Base-by-base conservation (phyloP, 2,888 invertebrate species). In the Sinelater perroti region DNA sequence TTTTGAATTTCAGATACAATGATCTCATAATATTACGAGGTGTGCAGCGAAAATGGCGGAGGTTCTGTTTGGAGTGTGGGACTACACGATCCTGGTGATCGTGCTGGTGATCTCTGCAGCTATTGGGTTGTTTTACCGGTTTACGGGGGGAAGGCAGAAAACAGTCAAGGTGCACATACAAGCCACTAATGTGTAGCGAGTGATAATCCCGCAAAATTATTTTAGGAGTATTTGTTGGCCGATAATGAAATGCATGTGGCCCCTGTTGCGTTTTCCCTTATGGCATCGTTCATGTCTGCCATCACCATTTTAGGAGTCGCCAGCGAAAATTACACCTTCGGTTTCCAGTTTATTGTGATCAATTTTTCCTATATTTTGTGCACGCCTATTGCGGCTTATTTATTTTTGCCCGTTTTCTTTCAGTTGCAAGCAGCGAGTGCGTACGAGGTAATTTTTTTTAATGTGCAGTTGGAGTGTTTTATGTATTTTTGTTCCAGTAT, bases 241-340 rank as follows among this genome's bases (percentile, higher is more conserved):
- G 87, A 93, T 72, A 85, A 87, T 56, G 90, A 88, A 61, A 90
- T 95, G 89, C 85, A 89, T 3, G 82, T 91, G 66, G 74, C 81
- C 4, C 93, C 95, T 0, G 92, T 95, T 1, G 90, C 93, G 2
- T 90, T 95, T 63, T 94, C 94, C 1, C 77, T 95, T 55, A 93
- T 95, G 90, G 93, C 94, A n/a, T 93, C 93, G 30, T 95, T 95
- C 75, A 92, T 95, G 89, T 95, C 95, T 1, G 93, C 95, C 21
- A 87, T 95, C 49, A 92, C 93, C 0, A 76, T 95, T 30, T 81
- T 96, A n/a, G 95, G 95, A 10, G 91, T 94, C 1, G 91, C 93
- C 21, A 86, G 90, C 45, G 95, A 96, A 77, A 91, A 88, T 74
- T 95, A 95, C 77, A 86, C 86, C 66, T 90, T 84, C 71, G 94